Base-by-base conservation (phyloP, 2,797 vertebrate species). In the Falco columbarius region DNA sequence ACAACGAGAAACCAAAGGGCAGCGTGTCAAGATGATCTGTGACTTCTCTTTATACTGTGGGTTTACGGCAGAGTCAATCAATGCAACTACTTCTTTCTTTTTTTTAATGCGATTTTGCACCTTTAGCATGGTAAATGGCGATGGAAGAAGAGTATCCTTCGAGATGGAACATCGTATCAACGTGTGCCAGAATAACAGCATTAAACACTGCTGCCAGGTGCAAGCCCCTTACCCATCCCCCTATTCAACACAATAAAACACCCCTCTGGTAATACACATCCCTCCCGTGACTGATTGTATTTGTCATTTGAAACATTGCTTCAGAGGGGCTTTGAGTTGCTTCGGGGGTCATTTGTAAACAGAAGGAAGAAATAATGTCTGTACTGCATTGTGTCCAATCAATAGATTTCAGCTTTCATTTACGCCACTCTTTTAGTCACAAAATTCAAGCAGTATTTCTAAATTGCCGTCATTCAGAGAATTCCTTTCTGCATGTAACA, bases 401-500 rank as follows among this genome's bases (percentile, higher is more conserved):
- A 86, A 29, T 55, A 84, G 51, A 66, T 81, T 93, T 54, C 36
- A 38, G 29, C 44, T 42, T 79, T 79, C 54, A 54, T 11, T 87
- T 89, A 66, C 86, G 38, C 44, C 6, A 11, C 49, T 73, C 51
- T 82, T 75, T 72, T 32, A 81, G 67, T 29, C 14, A 32, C 47
- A 71, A 72, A 86, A 92, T 22, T 47, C 58, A 83, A 84, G 77
- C 24, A 72, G 22, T n/a, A 38, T 72, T 93, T 79, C 55, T 47
- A n/a, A 72, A 68, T 7, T 66, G 19, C 15, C 3, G 21, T 12
- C 20, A 9, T 40, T 17, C 24, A 70, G 44, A 81, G 20, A 86
- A 61, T 23, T 66, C 18, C 47, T 68, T 66, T 67, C 56, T 56
- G 49, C 8, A 4, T 81, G 23, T 63, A 56, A 88, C 18, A 81